phyloP scores from a whole-genome alignment of 2,888 invertebrate species.

The Xestia sexstrigata region DNA sequence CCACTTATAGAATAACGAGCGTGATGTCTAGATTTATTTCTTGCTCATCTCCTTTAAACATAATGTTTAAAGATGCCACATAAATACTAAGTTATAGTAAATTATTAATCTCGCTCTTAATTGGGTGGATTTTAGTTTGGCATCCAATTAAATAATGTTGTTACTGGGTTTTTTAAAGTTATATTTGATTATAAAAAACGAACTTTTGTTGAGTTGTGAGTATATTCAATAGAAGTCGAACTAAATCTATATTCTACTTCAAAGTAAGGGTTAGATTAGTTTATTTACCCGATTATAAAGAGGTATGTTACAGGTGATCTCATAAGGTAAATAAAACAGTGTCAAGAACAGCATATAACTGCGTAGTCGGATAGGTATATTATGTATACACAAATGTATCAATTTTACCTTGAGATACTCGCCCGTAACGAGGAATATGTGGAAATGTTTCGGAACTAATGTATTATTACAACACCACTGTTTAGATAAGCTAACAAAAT shows the following conservation, averaged over 20 bases:
- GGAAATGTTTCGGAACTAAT: conserved; percentile 59
- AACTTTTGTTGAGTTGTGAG: not conserved
- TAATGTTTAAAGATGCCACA: conserved; percentile 12
- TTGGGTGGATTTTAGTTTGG: conserved; percentile 30
- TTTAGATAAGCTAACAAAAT: conserved; percentile 26
- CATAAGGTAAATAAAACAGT: conserved; percentile 35
- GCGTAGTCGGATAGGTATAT: not conserved
- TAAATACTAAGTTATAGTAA: conserved; percentile 21
- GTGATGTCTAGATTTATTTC: not conserved
- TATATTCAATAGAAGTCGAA: not conserved
- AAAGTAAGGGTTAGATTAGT: conserved; percentile 6
- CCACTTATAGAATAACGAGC: not conserved
- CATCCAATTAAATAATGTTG: conserved; percentile 24
- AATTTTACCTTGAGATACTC: conserved; percentile 74
- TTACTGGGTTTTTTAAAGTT: conserved; percentile 19
- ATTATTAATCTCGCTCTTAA: conserved; percentile 15
- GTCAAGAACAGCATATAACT: conserved; percentile 39
- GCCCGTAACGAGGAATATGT: conserved; percentile 52
- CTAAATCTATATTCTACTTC: not conserved
- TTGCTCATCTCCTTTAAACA: not conserved
- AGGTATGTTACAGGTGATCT: conserved; percentile 9
- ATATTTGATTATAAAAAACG: conserved; percentile 12
- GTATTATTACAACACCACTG: conserved; percentile 53
- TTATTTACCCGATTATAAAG: not conserved
- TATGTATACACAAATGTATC: conserved; percentile 61